Percentiles rank a stretch among this genome's conserved stretches.
phyloP scores from a whole-genome alignment of 2,113 vertebrate species.

The Macrotis lagotis region DNA sequence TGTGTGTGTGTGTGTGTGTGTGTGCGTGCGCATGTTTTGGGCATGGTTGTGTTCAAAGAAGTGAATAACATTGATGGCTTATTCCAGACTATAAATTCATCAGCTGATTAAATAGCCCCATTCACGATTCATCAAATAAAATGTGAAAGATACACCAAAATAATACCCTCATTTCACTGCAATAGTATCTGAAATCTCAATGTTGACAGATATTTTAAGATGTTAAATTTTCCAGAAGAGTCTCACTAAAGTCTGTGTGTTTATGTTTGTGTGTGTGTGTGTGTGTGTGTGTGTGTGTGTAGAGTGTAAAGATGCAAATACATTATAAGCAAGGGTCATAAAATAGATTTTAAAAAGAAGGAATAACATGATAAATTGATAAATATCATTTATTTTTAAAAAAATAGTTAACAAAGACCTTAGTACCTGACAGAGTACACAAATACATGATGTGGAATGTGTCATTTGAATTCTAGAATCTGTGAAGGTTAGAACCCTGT shows the following conservation, averaged over 20 bases:
- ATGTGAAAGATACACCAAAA: not conserved
- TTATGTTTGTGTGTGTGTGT: no score
- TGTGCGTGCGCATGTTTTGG: no score
- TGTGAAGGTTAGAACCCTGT: not conserved
- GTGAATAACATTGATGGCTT: not conserved
- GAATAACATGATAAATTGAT: no score
- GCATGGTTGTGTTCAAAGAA: not conserved
- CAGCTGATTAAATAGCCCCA: not conserved
- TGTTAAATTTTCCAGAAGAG: not conserved
- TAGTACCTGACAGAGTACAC: not conserved
- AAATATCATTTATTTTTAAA: no score
- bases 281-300: no score
- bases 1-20: no score
- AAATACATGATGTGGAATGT: no score
- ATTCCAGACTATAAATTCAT: not conserved
- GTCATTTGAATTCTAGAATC: not conserved
- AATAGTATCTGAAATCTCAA: not conserved
- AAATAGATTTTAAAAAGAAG: not conserved
- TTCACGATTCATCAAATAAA: not conserved
- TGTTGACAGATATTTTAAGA: not conserved
- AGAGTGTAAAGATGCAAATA: not conserved
- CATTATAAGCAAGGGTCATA: not conserved
- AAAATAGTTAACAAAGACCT: not conserved
- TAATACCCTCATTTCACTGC: not conserved
- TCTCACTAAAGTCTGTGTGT: not conserved